These are phyloP conservation scores for Ricordea florida DNA, from an alignment of 92 coral and sea anemone species.

Conservation along the genomic window DNA sequence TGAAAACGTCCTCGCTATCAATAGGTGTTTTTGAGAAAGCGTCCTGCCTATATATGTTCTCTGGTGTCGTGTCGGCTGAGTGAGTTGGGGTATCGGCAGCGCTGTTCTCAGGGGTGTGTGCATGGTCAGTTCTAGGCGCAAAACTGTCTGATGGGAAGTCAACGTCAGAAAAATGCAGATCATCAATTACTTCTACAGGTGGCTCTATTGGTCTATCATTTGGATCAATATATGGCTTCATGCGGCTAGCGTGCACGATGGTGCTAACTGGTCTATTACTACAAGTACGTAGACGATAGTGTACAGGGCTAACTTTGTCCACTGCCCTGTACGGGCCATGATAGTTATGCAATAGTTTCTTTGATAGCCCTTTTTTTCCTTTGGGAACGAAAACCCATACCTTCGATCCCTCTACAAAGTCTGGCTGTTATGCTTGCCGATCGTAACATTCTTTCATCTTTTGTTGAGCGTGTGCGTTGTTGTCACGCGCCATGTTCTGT, in stretches of 20 bases:
- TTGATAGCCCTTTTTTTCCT: slow-evolving; percentile 20
- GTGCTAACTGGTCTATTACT: neutral
- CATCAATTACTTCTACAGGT: neutral
- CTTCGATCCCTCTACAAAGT: slow-evolving; percentile 12
- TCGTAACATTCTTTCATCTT: slow-evolving; percentile 52
- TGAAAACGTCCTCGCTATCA: neutral
- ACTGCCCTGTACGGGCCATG: slow-evolving; percentile 27
- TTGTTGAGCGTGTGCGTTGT: slow-evolving; percentile 48
- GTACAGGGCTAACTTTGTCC: slow-evolving; percentile 4
- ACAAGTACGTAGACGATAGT: neutral
- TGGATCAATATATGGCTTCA: slow-evolving; percentile 20
- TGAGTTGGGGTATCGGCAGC: neutral
- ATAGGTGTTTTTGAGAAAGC: neutral
- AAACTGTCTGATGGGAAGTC: slow-evolving; percentile 15
- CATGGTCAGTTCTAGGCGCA: neutral
- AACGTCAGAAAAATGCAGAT: neutral
- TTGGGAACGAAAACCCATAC: slow-evolving; percentile 51
- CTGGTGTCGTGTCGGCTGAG: neutral
- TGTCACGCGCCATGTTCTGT: slow-evolving; percentile 33
- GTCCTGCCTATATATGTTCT: neutral
- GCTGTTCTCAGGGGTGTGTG: neutral
- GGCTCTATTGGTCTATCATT: slow-evolving; percentile 19
- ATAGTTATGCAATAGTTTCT: slow-evolving; percentile 11
- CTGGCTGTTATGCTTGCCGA: neutral
- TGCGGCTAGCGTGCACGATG: slow-evolving; percentile 12